phyloP scores from a whole-genome alignment of 2,797 vertebrate species.

The Antrozous pallidus region DNA sequence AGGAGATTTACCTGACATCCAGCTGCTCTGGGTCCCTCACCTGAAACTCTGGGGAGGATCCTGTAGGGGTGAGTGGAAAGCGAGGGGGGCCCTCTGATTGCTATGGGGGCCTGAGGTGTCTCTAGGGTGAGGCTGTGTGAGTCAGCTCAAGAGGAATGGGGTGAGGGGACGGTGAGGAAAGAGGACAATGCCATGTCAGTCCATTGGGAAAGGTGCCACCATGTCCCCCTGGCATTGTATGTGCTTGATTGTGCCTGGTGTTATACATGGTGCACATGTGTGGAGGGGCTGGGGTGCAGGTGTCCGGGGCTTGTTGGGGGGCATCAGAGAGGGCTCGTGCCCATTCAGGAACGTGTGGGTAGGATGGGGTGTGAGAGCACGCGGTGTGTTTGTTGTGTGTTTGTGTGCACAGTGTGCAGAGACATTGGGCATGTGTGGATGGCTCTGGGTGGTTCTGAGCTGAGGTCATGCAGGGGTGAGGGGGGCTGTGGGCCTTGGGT shows the following conservation, averaged over 20 bases:
- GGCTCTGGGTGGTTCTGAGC: background rate
- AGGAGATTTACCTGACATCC: background rate
- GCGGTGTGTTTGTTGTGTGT: background rate
- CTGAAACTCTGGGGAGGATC: background rate
- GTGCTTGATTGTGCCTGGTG: background rate
- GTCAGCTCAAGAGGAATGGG: background rate
- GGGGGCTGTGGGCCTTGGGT: background rate
- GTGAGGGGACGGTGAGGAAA: background rate
- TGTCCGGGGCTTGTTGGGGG: background rate
- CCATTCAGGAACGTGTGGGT: background rate
- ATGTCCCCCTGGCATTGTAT: accelerated
- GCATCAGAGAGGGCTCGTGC: accelerated
- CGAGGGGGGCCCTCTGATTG: background rate
- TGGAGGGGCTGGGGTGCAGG: background rate
- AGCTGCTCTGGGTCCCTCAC: background rate
- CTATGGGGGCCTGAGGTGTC: background rate
- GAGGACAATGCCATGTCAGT: background rate
- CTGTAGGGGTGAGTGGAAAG: too few species aligned
- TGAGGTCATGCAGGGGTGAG: background rate
- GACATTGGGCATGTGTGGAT: background rate
- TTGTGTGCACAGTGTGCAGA: background rate
- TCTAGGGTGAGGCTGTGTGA: background rate
- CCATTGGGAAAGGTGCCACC: background rate
- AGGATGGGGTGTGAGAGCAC: background rate
- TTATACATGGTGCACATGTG: accelerated